phyloP scores from a whole-genome alignment of 2,113 vertebrate genomes.

The Laterallus jamaicensis region DNA sequence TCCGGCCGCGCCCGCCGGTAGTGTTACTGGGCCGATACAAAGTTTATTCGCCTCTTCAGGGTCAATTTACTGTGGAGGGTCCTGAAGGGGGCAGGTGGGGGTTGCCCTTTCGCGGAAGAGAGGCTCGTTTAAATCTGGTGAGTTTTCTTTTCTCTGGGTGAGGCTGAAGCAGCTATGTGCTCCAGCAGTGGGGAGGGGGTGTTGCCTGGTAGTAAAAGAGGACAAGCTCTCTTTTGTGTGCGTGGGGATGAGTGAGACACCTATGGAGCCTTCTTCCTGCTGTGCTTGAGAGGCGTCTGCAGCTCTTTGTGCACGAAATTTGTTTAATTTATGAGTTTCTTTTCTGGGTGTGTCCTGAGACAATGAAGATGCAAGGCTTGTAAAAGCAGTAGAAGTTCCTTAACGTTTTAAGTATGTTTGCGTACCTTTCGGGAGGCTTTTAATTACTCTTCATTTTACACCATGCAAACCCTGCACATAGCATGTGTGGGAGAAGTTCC shows the following conservation, averaged over 20 bases:
- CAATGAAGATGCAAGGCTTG: not conserved
- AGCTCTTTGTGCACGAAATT: not conserved
- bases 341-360: not conserved
- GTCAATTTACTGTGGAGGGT: too few species aligned
- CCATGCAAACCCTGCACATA: too few species aligned
- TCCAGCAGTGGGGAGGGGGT: not conserved
- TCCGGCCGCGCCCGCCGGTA: not conserved
- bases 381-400: not conserved
- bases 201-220: not conserved
- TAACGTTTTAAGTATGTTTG: not conserved
- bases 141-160: not conserved
- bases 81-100: too few species aligned
- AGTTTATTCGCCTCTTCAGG: too few species aligned
- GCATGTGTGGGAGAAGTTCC: not conserved
- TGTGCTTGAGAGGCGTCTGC: not conserved
- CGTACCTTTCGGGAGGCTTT: not conserved
- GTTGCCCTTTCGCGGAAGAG: too few species aligned
- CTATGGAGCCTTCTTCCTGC: constrained; percentile 36
- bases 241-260: not conserved
- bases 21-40: too few species aligned
- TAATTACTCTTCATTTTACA: too few species aligned
- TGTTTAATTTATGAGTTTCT: not conserved
- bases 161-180: not conserved
- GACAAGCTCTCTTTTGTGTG: constrained; percentile 45
- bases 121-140: not conserved